Base-by-base conservation (phyloP, 2,797 vertebrate genomes). In the Carcharodon carcharias region DNA sequence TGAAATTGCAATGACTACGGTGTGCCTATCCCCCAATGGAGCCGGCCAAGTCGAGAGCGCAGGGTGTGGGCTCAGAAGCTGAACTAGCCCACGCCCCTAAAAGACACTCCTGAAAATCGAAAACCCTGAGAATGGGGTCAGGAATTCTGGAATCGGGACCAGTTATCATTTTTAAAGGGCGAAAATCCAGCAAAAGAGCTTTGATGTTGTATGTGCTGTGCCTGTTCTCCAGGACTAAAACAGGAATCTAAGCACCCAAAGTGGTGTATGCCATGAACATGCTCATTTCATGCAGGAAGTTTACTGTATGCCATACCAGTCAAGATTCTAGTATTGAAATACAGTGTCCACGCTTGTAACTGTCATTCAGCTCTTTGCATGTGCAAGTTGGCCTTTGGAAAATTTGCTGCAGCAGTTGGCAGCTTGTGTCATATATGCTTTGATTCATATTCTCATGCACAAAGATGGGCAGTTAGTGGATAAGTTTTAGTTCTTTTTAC, bases 201-300 rank as follows among this genome's bases (percentile, higher is more conserved):
- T 28, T 82, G 40, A 45, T 45, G 14, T 73, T 35, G 35, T 45
- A 85, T 45, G 18, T 85, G 1, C 80, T 18, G 18, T 85, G 40
- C 40, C 18, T 18, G 1, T 85, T 21, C 16, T 85, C 80, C 80
- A 45, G 40, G 40, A 45, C 0, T 45, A 85, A 23, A 73, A 73
- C 14, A 21, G n/a, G 40, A 45, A 21, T 0, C 80, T 82, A n/a
- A 28, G 50, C 50, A 28, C 26, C 23, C 26, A 28, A n/a, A 40
- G 12, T 82, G n/a, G n/a, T 16, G 4, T 16, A 4, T 50, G 1
- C 2, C 21, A 3, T 7, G 2, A 9, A 3, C 3, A 5, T 12
- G 2, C 82, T 85, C 40, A 50, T 18, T 50, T 40, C 45, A 85
- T 26, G 45, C 8, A 26, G 23, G 0, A 87, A 54, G 23, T n/a